Percentiles rank a stretch among this genome's conserved stretches.
These are phyloP conservation scores for Pyrrhosoma nymphula DNA, from an alignment of 2,888 invertebrate species.

Conservation along the genomic window DNA sequence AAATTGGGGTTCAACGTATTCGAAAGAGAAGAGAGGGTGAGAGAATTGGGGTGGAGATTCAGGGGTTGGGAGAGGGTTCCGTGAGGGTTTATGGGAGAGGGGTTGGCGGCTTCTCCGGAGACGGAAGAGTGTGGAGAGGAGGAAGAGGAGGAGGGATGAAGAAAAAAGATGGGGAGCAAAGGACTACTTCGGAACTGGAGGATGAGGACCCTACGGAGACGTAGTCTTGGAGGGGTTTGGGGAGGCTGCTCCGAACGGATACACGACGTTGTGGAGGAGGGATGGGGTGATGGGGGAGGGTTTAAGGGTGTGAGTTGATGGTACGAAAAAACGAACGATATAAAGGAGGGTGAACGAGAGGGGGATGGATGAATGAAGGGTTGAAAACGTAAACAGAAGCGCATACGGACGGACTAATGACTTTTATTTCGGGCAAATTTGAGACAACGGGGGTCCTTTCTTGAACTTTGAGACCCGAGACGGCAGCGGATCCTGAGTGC, in stretches of 20 bases:
- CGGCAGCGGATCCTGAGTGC: background rate
- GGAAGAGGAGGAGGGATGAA: no score
- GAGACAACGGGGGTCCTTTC: background rate
- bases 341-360: background rate
- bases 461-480: background rate
- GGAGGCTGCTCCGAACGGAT: no score
- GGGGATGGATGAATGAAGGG: background rate
- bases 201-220: background rate
- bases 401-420: slow-evolving; percentile 20
- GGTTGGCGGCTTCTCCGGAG: background rate
- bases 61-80: background rate
- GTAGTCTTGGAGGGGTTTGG: background rate
- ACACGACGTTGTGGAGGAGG: background rate
- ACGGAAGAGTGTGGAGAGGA: slow-evolving; percentile 13
- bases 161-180: background rate
- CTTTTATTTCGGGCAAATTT: slow-evolving; percentile 18
- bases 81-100: background rate
- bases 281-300: background rate
- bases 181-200: background rate
- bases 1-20: no score
- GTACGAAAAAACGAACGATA: background rate
- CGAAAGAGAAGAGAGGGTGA: background rate
- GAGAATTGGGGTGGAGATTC: background rate
- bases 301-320: background rate
- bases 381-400: slow-evolving; percentile 41